These are phyloP conservation scores for Etheostoma cragini DNA, from an alignment of 2,113 vertebrate species.

Conservation along the genomic window DNA sequence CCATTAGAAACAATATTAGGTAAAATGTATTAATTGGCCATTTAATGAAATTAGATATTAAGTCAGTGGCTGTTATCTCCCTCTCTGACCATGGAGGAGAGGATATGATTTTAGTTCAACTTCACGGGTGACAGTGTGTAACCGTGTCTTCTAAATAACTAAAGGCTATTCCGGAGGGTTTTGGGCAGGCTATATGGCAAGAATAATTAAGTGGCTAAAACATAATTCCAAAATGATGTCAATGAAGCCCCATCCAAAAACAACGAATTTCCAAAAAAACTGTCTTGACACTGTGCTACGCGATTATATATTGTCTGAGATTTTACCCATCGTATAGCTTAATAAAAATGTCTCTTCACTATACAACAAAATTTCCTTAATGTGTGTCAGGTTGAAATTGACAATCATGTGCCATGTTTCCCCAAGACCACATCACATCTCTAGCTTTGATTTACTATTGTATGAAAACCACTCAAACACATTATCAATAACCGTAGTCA, in stretches of 20 bases:
- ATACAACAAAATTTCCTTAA: neutral
- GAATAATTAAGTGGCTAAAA: neutral
- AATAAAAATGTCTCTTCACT: fast-evolving
- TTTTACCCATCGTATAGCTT: neutral
- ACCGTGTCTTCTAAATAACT: neutral
- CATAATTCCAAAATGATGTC: neutral
- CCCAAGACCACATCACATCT: neutral
- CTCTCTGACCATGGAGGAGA: neutral
- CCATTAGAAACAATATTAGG: neutral
- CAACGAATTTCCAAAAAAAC: neutral
- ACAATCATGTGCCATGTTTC: neutral
- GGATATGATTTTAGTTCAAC: slow-evolving; percentile 15
- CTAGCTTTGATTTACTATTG: neutral
- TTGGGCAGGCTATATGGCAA: neutral
- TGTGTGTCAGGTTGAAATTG: neutral
- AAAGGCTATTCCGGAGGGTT: too few species aligned
- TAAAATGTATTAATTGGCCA: neutral
- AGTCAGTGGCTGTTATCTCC: neutral
- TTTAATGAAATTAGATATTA: neutral
- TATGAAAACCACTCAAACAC: neutral
- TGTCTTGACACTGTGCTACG: neutral
- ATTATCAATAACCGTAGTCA: neutral
- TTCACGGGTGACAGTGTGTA: slow-evolving; percentile 8
- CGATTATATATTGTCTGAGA: neutral
- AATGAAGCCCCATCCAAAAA: too few species aligned